Evolutionary conservation across 2,888 invertebrate genomes (phyloP).

Genomic region (Trypoxylon attenuatum): DNA sequence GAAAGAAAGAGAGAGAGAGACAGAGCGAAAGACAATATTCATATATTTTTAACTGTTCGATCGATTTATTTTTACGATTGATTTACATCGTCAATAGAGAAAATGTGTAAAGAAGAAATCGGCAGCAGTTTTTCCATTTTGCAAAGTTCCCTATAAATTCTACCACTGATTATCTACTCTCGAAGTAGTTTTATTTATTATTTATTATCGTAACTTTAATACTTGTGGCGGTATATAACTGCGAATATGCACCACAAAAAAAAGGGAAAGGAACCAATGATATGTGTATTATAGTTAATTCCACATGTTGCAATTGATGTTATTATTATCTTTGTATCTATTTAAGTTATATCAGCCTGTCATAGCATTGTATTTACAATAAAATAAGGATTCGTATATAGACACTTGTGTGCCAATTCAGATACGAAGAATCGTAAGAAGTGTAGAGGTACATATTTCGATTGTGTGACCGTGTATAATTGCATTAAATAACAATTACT

Average conservation of each 20-base stretch:
- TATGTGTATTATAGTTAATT: slow-evolving; percentile 41
- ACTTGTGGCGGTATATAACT: slow-evolving; percentile 20
- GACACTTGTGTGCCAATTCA: background rate
- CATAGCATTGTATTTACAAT: slow-evolving; percentile 52
- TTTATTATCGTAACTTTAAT: slow-evolving; percentile 31
- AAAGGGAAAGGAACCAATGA: slow-evolving; percentile 29
- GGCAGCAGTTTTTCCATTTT: too few species aligned
- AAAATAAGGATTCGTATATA: slow-evolving; percentile 42
- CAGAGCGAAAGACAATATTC: too few species aligned
- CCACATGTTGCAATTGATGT: slow-evolving; percentile 28
- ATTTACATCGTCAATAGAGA: too few species aligned
- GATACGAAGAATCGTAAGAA: background rate
- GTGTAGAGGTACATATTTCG: too few species aligned
- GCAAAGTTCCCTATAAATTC: background rate
- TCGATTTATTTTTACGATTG: too few species aligned
- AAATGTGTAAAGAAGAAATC: too few species aligned
- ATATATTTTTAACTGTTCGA: too few species aligned
- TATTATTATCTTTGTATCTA: slow-evolving; percentile 42
- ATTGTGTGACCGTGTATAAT: too few species aligned
- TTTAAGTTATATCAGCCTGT: slow-evolving; percentile 40
- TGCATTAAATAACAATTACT: background rate
- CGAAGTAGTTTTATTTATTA: slow-evolving; percentile 26
- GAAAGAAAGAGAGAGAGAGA: too few species aligned
- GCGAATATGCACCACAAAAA: slow-evolving; percentile 13
- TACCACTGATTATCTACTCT: background rate